Conservation (phyloP, 2,797 vertebrate species). For the Acipenser oxyrinchus region DNA sequence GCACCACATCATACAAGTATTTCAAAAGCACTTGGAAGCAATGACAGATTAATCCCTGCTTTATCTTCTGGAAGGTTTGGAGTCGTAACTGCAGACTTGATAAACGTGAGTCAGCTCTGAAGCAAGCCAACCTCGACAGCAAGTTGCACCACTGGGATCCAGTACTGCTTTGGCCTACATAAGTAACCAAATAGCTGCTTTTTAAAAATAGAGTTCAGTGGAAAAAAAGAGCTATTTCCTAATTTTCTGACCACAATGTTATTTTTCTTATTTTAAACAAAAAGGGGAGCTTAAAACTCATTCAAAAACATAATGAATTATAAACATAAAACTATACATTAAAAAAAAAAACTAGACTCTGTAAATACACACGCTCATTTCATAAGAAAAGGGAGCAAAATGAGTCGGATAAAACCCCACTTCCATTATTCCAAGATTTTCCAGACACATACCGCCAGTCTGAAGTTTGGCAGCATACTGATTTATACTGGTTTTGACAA, state of each 20-base stretch:
- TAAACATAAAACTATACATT: too few relatives aligned
- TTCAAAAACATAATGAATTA: too few relatives aligned
- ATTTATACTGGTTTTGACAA: conserved; percentile 22
- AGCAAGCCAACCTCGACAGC: neutral
- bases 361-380: too few relatives aligned
- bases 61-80: neutral
- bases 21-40: conserved; percentile 6
- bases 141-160: neutral
- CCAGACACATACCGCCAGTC: conserved; percentile 5
- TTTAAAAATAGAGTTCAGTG: neutral
- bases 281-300: too few relatives aligned
- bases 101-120: conserved; percentile 5
- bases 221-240: neutral
- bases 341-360: too few relatives aligned
- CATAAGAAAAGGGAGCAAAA: too few relatives aligned
- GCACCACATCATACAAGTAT: conserved; percentile 1
- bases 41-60: conserved; percentile 13
- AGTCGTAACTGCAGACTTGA: conserved; percentile 10
- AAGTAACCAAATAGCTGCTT: neutral
- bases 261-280: too few relatives aligned
- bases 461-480: conserved; percentile 15
- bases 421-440: conserved; percentile 2
- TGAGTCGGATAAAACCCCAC: too few relatives aligned
- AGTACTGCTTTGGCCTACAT: neutral
- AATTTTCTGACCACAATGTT: neutral